Conservation (phyloP, 2,797 vertebrate genomes). For the Anguilla pacifica region DNA sequence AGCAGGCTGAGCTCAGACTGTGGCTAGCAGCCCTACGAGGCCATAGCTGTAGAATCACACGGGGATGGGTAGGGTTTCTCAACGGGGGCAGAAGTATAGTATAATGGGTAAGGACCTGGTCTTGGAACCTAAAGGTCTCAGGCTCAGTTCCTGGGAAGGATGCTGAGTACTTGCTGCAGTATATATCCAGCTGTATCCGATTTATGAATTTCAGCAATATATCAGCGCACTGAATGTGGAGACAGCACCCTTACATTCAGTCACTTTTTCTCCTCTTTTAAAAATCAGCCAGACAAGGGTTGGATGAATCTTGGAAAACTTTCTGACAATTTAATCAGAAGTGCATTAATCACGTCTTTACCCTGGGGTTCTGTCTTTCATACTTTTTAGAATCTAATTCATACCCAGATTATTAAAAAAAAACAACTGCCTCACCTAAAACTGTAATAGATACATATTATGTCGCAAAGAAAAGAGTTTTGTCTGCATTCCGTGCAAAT, state of each 20-base stretch:
- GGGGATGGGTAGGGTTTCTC: too few relatives aligned
- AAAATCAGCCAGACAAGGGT: neutral
- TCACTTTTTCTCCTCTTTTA: neutral
- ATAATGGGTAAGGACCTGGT: too few relatives aligned
- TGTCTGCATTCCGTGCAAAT: neutral
- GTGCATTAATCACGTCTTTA: neutral
- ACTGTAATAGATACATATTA: neutral
- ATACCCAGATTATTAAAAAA: neutral
- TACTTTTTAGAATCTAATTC: neutral
- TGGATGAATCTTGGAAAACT: neutral
- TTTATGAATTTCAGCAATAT: neutral
- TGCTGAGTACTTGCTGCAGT: neutral
- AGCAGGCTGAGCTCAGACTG: too few relatives aligned
- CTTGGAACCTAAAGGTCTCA: too few relatives aligned
- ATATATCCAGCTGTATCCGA: neutral
- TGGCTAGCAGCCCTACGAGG: too few relatives aligned
- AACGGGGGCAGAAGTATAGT: too few relatives aligned
- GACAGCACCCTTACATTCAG: neutral
- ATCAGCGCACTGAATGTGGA: neutral
- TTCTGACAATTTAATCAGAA: conserved; percentile 14
- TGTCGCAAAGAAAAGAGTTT: neutral
- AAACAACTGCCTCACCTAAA: neutral
- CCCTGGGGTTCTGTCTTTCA: neutral
- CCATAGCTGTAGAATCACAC: too few relatives aligned
- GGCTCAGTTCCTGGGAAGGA: too few relatives aligned